Percentiles rank a stretch among this genome's conserved stretches.
Conservation (phyloP, 2,113 vertebrate species). For the Antigone vipio region DNA sequence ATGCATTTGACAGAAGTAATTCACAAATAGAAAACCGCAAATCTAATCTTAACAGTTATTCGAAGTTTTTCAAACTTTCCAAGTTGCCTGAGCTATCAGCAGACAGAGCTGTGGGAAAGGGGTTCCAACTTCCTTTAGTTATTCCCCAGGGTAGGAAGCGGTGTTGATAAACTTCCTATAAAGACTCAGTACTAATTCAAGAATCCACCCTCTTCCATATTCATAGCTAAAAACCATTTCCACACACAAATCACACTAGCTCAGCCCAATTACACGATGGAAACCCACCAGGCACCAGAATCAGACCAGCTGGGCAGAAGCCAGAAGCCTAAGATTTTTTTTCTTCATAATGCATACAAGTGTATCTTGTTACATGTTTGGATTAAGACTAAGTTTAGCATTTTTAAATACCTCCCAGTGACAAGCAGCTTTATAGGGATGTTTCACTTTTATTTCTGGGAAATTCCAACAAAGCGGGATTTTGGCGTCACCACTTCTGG, state of each 20-base stretch:
- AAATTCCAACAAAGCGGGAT: not conserved
- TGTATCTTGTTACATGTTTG: not conserved
- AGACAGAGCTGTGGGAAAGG: not conserved
- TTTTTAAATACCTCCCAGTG: not conserved
- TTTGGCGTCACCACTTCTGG: not conserved
- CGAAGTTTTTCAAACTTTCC: not conserved
- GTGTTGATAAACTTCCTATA: not conserved
- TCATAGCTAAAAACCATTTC: not conserved
- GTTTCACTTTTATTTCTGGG: not conserved
- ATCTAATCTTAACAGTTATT: not conserved
- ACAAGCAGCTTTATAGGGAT: not conserved
- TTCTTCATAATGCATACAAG: not conserved
- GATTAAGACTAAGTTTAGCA: not conserved
- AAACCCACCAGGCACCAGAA: not conserved
- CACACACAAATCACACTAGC: not conserved
- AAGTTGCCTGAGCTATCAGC: not conserved
- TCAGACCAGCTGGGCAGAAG: not conserved
- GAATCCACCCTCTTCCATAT: not conserved
- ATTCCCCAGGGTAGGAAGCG: not conserved
- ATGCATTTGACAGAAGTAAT: not conserved
- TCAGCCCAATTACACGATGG: rapidly evolving
- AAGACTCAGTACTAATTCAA: not conserved
- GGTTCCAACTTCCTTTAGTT: not conserved
- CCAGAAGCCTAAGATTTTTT: not conserved
- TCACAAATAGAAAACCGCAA: not conserved